Conservation (phyloP, 2,113 vertebrate genomes). For the Blennius ocellaris region DNA sequence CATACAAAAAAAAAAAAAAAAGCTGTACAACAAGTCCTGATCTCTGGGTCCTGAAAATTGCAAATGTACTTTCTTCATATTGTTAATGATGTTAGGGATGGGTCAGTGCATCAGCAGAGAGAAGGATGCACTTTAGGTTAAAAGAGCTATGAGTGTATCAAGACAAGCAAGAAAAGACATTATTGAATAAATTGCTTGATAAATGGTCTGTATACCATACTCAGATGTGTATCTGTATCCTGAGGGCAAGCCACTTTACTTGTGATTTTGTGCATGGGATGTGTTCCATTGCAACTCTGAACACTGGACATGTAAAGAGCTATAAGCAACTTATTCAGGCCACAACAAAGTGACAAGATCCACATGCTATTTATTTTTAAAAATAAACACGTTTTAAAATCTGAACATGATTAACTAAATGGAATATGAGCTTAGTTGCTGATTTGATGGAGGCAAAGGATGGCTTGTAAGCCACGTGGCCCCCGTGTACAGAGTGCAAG, state of each 20-base stretch:
- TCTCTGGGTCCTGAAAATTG: not conserved
- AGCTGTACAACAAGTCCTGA: not conserved
- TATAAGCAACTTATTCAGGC: too few relatives aligned
- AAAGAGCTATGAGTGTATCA: not conserved
- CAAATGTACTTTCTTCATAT: too few relatives aligned
- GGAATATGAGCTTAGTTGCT: too few relatives aligned
- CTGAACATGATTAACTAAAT: too few relatives aligned
- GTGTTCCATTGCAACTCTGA: not conserved
- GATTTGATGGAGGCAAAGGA: too few relatives aligned
- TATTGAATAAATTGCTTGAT: not conserved
- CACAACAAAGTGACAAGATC: too few relatives aligned
- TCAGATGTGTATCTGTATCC: not conserved
- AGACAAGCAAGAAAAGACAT: not conserved
- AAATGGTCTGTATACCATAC: not conserved
- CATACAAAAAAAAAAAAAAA: conserved; percentile 16
- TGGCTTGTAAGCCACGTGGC: too few relatives aligned
- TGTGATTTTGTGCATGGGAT: not conserved
- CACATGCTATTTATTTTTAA: too few relatives aligned
- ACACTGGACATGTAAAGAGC: too few relatives aligned
- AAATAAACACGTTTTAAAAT: too few relatives aligned
- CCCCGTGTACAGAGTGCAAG: too few relatives aligned
- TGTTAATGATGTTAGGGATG: too few relatives aligned
- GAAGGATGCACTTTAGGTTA: not conserved
- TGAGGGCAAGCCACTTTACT: not conserved
- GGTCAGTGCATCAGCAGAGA: not conserved